Conservation (phyloP, 2,797 vertebrate genomes). For the Myotis daubentonii region DNA sequence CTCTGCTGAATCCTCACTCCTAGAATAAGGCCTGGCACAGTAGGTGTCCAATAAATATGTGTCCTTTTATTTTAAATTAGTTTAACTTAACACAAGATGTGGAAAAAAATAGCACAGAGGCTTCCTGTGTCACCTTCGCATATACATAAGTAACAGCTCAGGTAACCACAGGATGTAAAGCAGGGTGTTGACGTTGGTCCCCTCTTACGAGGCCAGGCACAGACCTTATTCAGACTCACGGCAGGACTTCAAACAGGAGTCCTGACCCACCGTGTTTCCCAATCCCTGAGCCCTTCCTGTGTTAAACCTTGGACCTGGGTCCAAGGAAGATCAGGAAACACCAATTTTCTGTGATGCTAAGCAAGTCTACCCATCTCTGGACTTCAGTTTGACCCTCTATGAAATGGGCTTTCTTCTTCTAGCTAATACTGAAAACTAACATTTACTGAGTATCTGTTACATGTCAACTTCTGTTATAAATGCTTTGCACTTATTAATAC, state of each 20-base stretch:
- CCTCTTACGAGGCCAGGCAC: background rate
- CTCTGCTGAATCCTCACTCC: background rate
- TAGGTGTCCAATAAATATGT: background rate
- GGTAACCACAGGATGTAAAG: background rate
- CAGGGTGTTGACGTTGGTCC: background rate
- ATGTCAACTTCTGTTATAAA: background rate
- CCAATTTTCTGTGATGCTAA: background rate
- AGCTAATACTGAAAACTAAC: background rate
- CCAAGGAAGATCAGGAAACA: background rate
- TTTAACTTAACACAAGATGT: background rate
- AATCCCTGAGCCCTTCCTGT: background rate
- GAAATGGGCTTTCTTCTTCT: background rate
- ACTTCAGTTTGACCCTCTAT: background rate
- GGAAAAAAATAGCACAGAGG: background rate
- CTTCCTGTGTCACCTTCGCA: background rate
- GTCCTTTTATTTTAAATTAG: background rate
- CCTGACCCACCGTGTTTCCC: background rate
- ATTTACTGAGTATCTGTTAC: background rate
- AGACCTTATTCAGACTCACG: background rate
- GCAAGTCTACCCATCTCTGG: background rate
- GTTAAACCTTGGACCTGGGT: background rate
- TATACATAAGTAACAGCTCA: background rate
- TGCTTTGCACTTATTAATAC: background rate
- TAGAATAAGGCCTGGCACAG: background rate
- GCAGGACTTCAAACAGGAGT: background rate